Evolutionary conservation across 2,797 vertebrate species (phyloP), one percentile per base, ranked within the genome.

Genomic region (Melanotaenia pygmaea): DNA sequence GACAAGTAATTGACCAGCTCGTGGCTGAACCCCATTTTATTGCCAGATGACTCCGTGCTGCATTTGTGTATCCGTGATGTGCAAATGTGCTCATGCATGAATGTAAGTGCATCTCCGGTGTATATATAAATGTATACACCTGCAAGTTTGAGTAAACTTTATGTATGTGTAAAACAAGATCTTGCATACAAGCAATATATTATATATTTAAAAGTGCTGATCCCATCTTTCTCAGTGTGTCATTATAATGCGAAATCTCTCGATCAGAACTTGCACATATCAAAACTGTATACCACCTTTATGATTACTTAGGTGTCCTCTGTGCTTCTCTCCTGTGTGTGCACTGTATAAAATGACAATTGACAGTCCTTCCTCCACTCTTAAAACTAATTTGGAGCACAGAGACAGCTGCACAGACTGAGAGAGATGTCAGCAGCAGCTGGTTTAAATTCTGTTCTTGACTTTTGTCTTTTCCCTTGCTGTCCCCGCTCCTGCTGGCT

Each of bases 361-460:
- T 80, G 77, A 69, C 70, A 77, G 69, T 59, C 63, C 54, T 72
- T 70, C 70, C 61, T 74, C 57, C 28, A 28, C 81, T 81, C 79
- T 73, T 77, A 70, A 86, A 88, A 86, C 77, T 80, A 68, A 90
- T 87, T 86, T 83, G 71, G 76, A 77, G 74, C 81, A 24, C 75
- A 67, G 81, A 85, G 74, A 61, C 67, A 79, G 83, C 62, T 53
- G 26, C 66, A 22, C 74, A 71, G 69, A 86, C 59, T 66, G 1
- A 0, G 68, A 70, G 82, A 86, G 77, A 86, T 85, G 83, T 89
- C 87, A 88, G 72, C 76, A 66, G 68, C 87, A 70, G 51, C 91
- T 89, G 89, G 89, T 92, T 93, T 87, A 91, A 92, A 93, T 93
- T 93, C 90, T 84, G 73, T 81, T 92, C 89, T 88, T 90, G 86